Evolutionary conservation across 2,113 vertebrate genomes (phyloP).

Genomic region (Oreochromis aureus): DNA sequence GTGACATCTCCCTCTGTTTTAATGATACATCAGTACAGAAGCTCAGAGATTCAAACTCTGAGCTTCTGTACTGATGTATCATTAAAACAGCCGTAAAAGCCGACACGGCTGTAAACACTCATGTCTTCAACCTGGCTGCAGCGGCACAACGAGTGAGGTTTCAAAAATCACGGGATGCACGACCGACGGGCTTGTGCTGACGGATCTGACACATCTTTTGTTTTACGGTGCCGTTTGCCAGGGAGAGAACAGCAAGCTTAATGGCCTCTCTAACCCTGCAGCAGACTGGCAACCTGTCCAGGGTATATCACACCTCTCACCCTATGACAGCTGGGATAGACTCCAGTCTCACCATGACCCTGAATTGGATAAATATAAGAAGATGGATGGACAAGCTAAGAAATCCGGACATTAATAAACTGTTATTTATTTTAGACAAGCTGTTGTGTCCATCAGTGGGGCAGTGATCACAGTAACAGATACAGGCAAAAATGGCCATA

Average conservation of each 20-base stretch:
- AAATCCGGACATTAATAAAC: not conserved
- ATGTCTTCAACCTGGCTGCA: not conserved
- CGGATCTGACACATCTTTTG: not conserved
- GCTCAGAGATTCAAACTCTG: not conserved
- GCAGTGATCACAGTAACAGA: not conserved
- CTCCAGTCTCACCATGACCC: not conserved
- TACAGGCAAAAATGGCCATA: not conserved
- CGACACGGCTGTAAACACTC: not conserved
- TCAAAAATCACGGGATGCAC: not conserved
- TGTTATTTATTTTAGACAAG: not conserved
- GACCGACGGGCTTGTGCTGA: not conserved
- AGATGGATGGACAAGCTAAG: not conserved
- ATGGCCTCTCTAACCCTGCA: not conserved
- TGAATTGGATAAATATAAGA: not conserved
- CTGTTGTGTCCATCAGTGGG: not conserved
- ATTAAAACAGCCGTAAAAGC: not conserved
- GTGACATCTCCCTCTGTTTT: not conserved
- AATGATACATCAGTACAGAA: not conserved
- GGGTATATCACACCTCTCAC: not conserved
- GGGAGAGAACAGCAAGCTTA: not conserved
- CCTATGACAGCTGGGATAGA: not conserved
- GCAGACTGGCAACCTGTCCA: not conserved
- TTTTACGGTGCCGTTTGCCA: not conserved
- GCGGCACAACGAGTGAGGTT: not conserved
- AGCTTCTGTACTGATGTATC: not conserved